These are phyloP conservation scores for Meghimatium bilineatum DNA, from an alignment of 2,888 invertebrate genomes.

Conservation along the genomic window DNA sequence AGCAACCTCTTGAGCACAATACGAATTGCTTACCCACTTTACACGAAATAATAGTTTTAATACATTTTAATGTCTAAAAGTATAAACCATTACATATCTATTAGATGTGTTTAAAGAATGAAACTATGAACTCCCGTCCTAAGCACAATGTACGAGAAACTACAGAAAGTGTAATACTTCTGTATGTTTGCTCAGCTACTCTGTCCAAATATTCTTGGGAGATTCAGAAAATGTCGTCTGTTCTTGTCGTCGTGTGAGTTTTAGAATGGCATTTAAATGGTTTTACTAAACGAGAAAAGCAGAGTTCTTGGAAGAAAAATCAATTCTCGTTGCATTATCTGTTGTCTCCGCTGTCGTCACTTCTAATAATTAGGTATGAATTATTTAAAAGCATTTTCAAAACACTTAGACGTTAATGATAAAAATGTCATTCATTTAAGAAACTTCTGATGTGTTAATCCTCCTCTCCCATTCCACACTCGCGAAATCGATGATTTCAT, in stretches of 20 bases:
- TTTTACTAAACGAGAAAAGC: neutral
- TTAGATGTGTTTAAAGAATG: no score
- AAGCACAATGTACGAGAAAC: no score
- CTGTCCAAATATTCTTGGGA: neutral
- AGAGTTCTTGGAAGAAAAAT: neutral
- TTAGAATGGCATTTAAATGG: neutral
- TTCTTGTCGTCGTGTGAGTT: neutral
- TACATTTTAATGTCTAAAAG: no score
- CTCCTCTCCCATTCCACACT: neutral
- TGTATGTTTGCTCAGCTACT: neutral
- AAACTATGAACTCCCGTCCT: no score
- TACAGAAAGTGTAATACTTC: no score
- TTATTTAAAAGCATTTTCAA: conserved; percentile 2
- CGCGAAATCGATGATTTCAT: neutral
- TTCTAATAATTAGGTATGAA: conserved; percentile 8
- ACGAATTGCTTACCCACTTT: no score
- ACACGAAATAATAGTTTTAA: no score
- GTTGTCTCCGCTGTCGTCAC: neutral
- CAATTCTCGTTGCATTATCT: neutral
- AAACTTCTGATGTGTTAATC: neutral
- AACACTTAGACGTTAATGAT: conserved; percentile 6
- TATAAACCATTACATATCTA: no score
- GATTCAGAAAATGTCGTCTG: neutral
- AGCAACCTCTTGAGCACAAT: no score
- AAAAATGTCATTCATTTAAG: neutral